phyloP scores from a whole-genome alignment of 2,797 vertebrate species.

The Sus cebifrons region DNA sequence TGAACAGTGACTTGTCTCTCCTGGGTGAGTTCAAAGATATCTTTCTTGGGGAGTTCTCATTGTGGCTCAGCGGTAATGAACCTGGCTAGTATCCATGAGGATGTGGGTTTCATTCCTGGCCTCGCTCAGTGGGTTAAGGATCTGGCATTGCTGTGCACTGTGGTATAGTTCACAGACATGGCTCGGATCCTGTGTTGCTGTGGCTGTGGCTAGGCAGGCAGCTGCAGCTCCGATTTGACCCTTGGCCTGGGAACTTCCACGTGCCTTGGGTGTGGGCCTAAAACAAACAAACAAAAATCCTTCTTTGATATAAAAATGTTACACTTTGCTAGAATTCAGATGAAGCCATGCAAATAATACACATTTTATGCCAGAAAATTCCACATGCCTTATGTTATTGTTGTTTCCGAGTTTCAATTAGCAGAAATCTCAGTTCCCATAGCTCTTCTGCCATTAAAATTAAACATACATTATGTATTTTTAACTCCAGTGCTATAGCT shows the following conservation, averaged over 20 bases:
- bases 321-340: constrained; percentile 70
- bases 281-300: constrained; percentile 55
- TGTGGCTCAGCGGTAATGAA: too few relatives aligned
- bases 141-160: too few relatives aligned
- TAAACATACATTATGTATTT: too few relatives aligned
- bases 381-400: constrained; percentile 64
- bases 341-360: constrained; percentile 74
- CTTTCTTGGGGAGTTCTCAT: background rate
- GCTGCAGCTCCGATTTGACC: too few relatives aligned
- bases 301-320: constrained; percentile 77
- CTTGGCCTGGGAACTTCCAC: too few relatives aligned
- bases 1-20: constrained; percentile 75
- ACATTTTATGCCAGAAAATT: constrained; percentile 65
- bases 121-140: too few relatives aligned
- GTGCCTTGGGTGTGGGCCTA: too few relatives aligned
- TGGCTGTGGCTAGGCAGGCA: too few relatives aligned
- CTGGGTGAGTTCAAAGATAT: constrained; percentile 70
- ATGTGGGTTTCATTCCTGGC: too few relatives aligned
- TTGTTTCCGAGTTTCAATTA: constrained; percentile 82
- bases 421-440: constrained; percentile 82
- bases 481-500: constrained; percentile 72
- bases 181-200: too few relatives aligned
- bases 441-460: constrained; percentile 81
- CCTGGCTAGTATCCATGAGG: too few relatives aligned
- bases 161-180: too few relatives aligned